A percentile compares a stretch with the other conserved stretches of the same genome.
phyloP scores from a whole-genome alignment of 2,113 vertebrate species.

The Larimichthys crocea region DNA sequence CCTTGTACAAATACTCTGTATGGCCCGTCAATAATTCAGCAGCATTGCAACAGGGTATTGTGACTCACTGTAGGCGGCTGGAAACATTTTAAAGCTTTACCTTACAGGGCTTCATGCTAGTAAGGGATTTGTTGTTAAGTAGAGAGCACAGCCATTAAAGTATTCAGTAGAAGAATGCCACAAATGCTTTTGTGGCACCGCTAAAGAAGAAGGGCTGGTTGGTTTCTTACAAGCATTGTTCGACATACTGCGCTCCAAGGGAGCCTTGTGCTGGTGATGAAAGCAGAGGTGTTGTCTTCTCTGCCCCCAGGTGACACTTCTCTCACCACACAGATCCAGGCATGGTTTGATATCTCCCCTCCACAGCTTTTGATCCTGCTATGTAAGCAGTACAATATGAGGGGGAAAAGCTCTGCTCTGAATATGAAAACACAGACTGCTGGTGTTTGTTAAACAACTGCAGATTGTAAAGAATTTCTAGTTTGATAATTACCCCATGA shows the following conservation, averaged over 20 bases:
- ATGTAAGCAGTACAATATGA: constrained; percentile 57
- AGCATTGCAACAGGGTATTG: constrained; percentile 30
- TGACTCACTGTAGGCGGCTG: constrained; percentile 46
- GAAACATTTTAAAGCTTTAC: constrained; percentile 40
- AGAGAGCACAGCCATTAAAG: constrained; percentile 33
- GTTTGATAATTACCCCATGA: constrained; percentile 41
- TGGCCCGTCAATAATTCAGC: constrained; percentile 66
- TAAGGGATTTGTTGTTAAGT: constrained; percentile 22
- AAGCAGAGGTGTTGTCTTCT: constrained; percentile 67
- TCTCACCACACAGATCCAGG: constrained; percentile 53
- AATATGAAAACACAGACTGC: constrained; percentile 43
- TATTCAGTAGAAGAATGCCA: constrained; percentile 37
- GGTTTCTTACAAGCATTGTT: constrained; percentile 49
- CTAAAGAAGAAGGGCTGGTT: constrained; percentile 21
- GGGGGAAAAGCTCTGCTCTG: constrained; percentile 42
- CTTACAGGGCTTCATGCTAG: constrained; percentile 6
- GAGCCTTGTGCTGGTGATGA: constrained; percentile 58
- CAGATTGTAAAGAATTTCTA: constrained; percentile 32
- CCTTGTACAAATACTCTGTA: constrained; percentile 36
- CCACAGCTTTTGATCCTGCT: constrained; percentile 58
- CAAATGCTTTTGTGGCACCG: constrained; percentile 39
- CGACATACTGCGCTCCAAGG: constrained; percentile 32
- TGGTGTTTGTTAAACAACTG: constrained; percentile 48
- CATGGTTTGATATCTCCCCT: constrained; percentile 61
- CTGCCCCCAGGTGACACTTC: constrained; percentile 51